These are phyloP conservation scores for Emys orbicularis DNA, from an alignment of 2,797 vertebrate species.

Conservation along the genomic window DNA sequence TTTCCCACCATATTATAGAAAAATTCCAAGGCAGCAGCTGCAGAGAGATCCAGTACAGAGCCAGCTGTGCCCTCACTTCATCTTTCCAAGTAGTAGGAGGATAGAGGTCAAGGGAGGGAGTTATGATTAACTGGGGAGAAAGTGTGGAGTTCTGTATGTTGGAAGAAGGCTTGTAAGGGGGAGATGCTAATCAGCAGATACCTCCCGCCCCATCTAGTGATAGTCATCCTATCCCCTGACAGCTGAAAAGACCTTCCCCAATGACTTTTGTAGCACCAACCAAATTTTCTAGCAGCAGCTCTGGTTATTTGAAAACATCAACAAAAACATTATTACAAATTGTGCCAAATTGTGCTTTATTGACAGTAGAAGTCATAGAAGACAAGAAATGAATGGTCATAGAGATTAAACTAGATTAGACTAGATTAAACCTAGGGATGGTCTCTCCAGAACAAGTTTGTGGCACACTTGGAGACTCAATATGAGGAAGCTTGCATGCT, in stretches of 20 bases:
- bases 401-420: not conserved
- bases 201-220: not conserved
- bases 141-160: not conserved
- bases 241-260: not conserved
- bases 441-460: not conserved
- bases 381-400: not conserved
- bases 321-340: not conserved
- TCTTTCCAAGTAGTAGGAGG: not conserved
- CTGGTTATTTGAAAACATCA: constrained; percentile 2
- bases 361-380: not conserved
- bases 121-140: not conserved
- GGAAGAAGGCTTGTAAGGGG: not conserved
- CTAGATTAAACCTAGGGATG: not conserved
- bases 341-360: not conserved
- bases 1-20: not conserved
- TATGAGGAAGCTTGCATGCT: not conserved
- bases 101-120: not conserved
- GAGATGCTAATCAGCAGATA: not conserved
- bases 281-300: not conserved
- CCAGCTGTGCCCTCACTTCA: not conserved
- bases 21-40: not conserved
- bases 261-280: not conserved
- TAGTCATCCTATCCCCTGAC: not conserved
- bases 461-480: not conserved
- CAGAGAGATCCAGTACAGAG: not conserved